Percentiles rank a stretch among this genome's conserved stretches.
Evolutionary conservation across 1,140 invertebrate species (phyloP).

Genomic region (Microplitis demolitor): DNA sequence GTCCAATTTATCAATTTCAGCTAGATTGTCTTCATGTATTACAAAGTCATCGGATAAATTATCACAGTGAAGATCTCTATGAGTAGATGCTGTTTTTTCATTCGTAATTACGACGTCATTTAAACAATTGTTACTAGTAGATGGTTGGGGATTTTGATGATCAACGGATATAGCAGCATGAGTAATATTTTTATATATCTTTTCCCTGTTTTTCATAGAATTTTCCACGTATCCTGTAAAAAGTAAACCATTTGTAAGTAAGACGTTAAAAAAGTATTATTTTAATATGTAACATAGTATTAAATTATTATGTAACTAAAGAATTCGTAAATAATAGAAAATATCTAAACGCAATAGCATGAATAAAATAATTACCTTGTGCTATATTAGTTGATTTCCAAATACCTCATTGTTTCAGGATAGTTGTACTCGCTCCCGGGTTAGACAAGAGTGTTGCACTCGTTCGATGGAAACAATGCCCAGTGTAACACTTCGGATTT

Average conservation of each 20-base stretch:
- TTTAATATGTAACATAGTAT: background rate
- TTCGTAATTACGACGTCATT: background rate
- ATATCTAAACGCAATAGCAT: slow-evolving; percentile 29
- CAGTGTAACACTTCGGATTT: slow-evolving; percentile 34
- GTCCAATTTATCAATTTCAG: background rate
- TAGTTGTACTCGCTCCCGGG: slow-evolving; percentile 33
- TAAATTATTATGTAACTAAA: background rate
- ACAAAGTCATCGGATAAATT: slow-evolving; percentile 8
- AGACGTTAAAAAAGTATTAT: background rate
- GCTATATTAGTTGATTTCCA: slow-evolving; percentile 32
- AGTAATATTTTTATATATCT: slow-evolving; percentile 8
- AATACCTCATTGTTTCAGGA: background rate
- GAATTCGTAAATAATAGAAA: slow-evolving; percentile 2
- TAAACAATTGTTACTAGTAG: background rate
- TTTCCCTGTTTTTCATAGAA: slow-evolving; percentile 11
- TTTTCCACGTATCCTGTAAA: slow-evolving; percentile 20
- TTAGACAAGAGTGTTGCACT: slow-evolving; percentile 32
- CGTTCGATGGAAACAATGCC: slow-evolving; percentile 35
- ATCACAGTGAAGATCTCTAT: background rate
- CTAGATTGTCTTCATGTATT: background rate
- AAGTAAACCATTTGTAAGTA: slow-evolving; percentile 8
- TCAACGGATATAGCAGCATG: slow-evolving; percentile 4
- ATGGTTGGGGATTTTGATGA: background rate
- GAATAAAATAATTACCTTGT: slow-evolving; percentile 38
- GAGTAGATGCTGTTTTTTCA: background rate